phyloP scores from a whole-genome alignment of 2,888 invertebrate genomes.

The Lasioglossum oenotherae region DNA sequence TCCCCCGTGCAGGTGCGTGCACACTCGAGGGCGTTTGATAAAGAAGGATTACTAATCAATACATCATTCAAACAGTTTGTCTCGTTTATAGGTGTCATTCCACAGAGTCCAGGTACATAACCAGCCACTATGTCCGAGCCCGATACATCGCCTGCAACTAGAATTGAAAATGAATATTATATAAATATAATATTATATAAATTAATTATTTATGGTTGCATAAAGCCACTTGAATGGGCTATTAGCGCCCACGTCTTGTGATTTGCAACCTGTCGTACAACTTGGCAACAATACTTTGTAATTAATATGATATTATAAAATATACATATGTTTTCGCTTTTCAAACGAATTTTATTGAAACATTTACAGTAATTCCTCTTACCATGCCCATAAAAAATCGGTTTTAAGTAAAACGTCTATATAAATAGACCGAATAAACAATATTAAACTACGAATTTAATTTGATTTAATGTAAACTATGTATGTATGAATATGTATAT shows the following conservation, averaged over 20 bases:
- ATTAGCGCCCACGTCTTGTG: too few relatives aligned
- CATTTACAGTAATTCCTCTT: neutral
- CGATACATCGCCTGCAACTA: neutral
- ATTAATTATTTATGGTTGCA: neutral
- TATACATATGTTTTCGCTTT: neutral
- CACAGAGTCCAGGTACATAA: constrained; percentile 15
- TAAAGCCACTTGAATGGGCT: too few relatives aligned
- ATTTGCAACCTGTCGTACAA: too few relatives aligned
- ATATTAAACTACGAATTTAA: too few relatives aligned
- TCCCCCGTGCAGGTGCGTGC: constrained; percentile 77
- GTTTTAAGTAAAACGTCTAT: neutral
- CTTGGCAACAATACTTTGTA: neutral
- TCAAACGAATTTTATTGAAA: neutral
- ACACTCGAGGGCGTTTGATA: constrained; percentile 49
- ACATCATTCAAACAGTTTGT: constrained; percentile 15
- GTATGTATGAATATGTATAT: too few relatives aligned
- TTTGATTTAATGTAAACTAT: too few relatives aligned
- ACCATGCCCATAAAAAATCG: neutral
- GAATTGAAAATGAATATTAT: neutral
- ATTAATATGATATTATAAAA: neutral
- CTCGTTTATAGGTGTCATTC: neutral
- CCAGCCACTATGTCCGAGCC: constrained; percentile 45
- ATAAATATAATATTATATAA: too few relatives aligned
- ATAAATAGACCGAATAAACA: neutral
- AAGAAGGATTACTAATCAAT: neutral